Percentiles rank a stretch among this genome's conserved stretches.
Evolutionary conservation across 23 tunicate genomes (phyloP).

Genomic region (Phallusia fumigata): DNA sequence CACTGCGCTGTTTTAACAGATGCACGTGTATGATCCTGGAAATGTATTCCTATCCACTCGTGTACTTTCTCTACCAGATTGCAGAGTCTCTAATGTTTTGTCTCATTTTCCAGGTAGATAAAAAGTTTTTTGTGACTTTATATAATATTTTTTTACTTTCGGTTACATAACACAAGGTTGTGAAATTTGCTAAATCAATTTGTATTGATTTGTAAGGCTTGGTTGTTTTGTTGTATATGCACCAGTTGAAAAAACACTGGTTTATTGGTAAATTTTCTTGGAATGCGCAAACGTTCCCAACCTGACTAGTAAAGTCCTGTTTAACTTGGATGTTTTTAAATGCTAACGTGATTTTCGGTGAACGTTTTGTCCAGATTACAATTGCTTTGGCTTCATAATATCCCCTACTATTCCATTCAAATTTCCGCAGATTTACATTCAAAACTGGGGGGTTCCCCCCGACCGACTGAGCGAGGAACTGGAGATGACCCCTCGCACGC

Average conservation of each 20-base stretch:
- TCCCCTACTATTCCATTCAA: not conserved
- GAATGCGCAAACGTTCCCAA: too few species aligned
- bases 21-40: slow-evolving; percentile 52
- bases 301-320: too few species aligned
- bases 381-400: too few species aligned
- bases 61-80: slow-evolving; percentile 30
- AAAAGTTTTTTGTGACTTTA: too few species aligned
- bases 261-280: too few species aligned
- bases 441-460: not conserved
- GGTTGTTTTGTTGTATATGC: too few species aligned
- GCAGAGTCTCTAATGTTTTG: slow-evolving; percentile 17
- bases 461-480: not conserved
- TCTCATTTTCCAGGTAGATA: slow-evolving; percentile 27
- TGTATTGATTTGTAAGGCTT: too few species aligned
- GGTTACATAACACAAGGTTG: not conserved
- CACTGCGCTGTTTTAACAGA: slow-evolving; percentile 14
- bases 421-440: not conserved
- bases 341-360: too few species aligned
- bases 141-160: not conserved
- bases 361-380: too few species aligned
- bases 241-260: too few species aligned
- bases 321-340: too few species aligned
- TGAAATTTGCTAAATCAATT: too few species aligned
- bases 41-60: slow-evolving; percentile 42
- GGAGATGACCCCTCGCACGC: not conserved